Evolutionary conservation across 2,797 vertebrate genomes (phyloP).

Genomic region (Momotus momota): DNA sequence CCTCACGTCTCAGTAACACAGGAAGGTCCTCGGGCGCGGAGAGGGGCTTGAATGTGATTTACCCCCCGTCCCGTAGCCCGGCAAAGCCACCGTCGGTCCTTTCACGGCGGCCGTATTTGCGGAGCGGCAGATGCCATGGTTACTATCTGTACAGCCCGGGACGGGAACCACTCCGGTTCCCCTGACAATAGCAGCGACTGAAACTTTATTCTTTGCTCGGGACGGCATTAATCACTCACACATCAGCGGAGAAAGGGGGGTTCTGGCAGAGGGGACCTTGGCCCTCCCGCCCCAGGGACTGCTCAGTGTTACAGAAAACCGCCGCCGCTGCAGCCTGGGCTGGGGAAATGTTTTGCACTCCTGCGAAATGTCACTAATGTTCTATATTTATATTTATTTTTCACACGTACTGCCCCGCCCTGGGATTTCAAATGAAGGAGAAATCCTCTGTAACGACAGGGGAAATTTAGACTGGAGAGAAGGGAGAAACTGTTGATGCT

Average conservation of each 20-base stretch:
- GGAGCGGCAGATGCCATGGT: constrained; percentile 8
- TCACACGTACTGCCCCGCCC: rapidly evolving
- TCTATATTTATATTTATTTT: not conserved
- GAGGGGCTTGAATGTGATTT: not conserved
- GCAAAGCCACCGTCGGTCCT: not conserved
- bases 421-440: not conserved
- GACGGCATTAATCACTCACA: constrained; percentile 13
- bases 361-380: not conserved
- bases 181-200: constrained; percentile 43
- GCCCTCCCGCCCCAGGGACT: not conserved
- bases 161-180: not conserved
- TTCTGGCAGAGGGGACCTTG: not conserved
- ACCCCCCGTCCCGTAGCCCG: not conserved
- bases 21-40: not conserved
- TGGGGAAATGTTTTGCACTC: not conserved
- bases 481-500: not conserved
- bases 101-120: not conserved
- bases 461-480: not conserved
- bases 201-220: constrained; percentile 20
- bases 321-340: not conserved
- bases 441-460: rapidly evolving
- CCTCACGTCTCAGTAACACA: not conserved
- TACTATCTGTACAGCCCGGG: constrained; percentile 16
- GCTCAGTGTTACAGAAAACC: rapidly evolving
- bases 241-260: not conserved